Conservation (phyloP, 2,113 vertebrate genomes). For the Tangachromis dhanisi region DNA sequence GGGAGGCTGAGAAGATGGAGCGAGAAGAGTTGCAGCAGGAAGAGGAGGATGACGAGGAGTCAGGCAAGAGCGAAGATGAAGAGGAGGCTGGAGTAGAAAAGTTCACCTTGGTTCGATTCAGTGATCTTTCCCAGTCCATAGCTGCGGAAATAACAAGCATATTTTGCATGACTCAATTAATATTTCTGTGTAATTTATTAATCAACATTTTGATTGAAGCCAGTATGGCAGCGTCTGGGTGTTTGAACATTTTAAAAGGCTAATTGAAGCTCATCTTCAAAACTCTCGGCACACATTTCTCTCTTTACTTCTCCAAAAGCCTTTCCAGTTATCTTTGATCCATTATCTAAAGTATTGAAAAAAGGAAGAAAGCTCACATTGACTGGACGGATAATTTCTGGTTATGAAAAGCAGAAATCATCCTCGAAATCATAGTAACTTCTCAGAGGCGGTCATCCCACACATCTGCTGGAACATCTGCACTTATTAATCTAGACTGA, state of each 20-base stretch:
- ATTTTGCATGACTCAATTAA: not conserved
- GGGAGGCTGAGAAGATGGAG: not conserved
- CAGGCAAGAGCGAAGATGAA: not conserved
- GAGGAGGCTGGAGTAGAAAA: not conserved
- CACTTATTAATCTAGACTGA: not conserved
- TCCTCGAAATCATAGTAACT: not conserved
- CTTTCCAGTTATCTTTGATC: not conserved
- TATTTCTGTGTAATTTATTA: not conserved
- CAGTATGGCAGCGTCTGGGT: not conserved
- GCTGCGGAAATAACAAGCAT: not conserved
- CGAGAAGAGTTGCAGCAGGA: conserved; percentile 28
- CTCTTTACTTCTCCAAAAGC: not conserved
- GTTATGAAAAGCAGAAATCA: not conserved
- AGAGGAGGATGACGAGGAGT: not conserved
- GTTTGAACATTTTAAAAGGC: not conserved
- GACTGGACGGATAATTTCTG: not conserved
- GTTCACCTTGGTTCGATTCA: conserved; percentile 43
- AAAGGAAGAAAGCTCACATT: not conserved
- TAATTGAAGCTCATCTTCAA: not conserved
- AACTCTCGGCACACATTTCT: not conserved
- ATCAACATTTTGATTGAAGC: not conserved
- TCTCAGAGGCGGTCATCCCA: not conserved
- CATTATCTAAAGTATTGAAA: not conserved
- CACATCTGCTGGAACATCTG: not conserved
- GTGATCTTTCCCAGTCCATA: conserved; percentile 37